phyloP scores from a whole-genome alignment of 1,140 invertebrate genomes.

The Sipha flava region DNA sequence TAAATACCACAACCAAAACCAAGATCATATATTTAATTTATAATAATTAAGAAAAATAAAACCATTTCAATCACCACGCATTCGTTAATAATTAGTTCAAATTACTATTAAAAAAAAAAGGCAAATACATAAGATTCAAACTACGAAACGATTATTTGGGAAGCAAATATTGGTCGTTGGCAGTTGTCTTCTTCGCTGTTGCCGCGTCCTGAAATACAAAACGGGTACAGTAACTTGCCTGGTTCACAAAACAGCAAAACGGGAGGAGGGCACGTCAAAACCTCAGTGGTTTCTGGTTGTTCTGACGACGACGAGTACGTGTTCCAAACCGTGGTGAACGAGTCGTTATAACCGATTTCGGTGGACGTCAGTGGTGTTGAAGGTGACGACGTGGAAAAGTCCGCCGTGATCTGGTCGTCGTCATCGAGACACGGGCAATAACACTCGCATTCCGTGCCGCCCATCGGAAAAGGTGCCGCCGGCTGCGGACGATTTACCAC shows the following conservation, averaged over 20 bases:
- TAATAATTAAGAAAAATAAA: neutral
- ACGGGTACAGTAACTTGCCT: neutral
- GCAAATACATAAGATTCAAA: too few relatives aligned
- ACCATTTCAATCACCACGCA: neutral
- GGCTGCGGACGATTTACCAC: slow-evolving; percentile 39
- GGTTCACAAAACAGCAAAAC: neutral
- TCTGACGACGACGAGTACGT: neutral
- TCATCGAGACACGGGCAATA: slow-evolving; percentile 56
- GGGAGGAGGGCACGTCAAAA: slow-evolving; percentile 2
- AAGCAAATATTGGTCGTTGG: too few relatives aligned
- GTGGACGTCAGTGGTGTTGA: neutral
- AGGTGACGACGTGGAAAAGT: too few relatives aligned
- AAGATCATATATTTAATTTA: neutral
- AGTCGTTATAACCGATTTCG: neutral
- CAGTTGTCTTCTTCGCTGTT: too few relatives aligned
- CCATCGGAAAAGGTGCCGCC: slow-evolving; percentile 39
- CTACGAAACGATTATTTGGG: too few relatives aligned
- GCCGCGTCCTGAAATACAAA: too few relatives aligned
- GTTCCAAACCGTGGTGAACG: neutral
- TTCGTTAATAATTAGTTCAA: neutral
- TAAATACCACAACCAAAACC: neutral
- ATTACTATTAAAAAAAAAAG: neutral
- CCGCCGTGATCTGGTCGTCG: neutral
- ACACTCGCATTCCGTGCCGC: slow-evolving; percentile 63
- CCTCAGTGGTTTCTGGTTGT: neutral